phyloP scores from a whole-genome alignment of 2,888 invertebrate genomes.

The Papilio elwesi region DNA sequence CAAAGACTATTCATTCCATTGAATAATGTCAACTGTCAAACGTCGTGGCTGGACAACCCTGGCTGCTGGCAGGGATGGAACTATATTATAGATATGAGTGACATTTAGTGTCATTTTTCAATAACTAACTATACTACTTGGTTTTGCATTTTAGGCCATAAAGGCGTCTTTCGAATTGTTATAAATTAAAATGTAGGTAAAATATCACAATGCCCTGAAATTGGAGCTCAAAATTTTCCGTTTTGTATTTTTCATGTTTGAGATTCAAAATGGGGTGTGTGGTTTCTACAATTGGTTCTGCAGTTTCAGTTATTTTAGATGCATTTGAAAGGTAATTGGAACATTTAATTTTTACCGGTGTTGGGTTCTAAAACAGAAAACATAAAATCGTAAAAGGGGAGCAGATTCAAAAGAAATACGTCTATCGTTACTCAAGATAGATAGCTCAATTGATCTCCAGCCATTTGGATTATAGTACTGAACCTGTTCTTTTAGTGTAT shows the following conservation, averaged over 20 bases:
- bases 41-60: too few relatives aligned
- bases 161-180: background rate
- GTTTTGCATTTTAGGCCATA: background rate
- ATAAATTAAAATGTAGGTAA: slow-evolving; percentile 35
- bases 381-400: too few relatives aligned
- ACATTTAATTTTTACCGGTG: background rate
- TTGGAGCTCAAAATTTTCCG: slow-evolving; percentile 15
- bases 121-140: background rate
- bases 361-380: background rate
- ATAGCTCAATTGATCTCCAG: too few relatives aligned
- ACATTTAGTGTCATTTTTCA: slow-evolving; percentile 11
- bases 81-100: background rate
- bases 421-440: too few relatives aligned
- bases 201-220: slow-evolving; percentile 44
- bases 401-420: too few relatives aligned
- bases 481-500: too few relatives aligned
- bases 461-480: too few relatives aligned
- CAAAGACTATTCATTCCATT: too few relatives aligned
- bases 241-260: slow-evolving; percentile 48
- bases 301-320: slow-evolving; percentile 68
- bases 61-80: too few relatives aligned
- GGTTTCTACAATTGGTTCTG: slow-evolving; percentile 71
- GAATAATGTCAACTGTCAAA: too few relatives aligned
- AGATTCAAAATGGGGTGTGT: slow-evolving; percentile 71
- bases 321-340: slow-evolving; percentile 69